Conservation (phyloP, 2,888 invertebrate genomes). For the Aethes cnicana region DNA sequence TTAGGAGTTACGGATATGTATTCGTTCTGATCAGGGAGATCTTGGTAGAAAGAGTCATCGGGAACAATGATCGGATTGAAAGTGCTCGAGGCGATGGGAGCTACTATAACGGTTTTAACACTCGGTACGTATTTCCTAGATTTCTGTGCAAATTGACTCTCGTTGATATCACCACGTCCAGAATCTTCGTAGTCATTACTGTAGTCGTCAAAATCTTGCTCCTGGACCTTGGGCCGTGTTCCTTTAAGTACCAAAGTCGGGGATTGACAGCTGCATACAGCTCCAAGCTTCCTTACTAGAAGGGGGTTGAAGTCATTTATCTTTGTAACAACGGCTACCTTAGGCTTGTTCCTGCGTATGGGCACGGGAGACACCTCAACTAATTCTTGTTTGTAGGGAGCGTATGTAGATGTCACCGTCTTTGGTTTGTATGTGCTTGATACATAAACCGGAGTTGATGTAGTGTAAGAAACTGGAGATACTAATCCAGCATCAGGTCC, state of each 20-base stretch:
- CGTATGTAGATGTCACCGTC: conserved; percentile 56
- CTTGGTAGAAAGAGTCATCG: conserved; percentile 75
- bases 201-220: conserved; percentile 56
- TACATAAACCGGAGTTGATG: conserved; percentile 42
- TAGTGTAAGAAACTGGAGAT: conserved; percentile 59
- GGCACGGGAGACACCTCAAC: conserved; percentile 67
- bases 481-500: conserved; percentile 73
- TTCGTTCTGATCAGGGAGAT: conserved; percentile 60
- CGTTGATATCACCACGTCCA: conserved; percentile 56
- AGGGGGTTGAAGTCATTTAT: conserved; percentile 88
- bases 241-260: conserved; percentile 79
- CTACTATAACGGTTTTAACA: conserved; percentile 47
- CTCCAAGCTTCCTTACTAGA: conserved; percentile 86
- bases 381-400: conserved; percentile 61
- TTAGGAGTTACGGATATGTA: conserved; percentile 55
- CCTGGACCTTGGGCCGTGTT: conserved; percentile 59
- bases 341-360: conserved; percentile 66
- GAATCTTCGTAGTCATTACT: conserved; percentile 55
- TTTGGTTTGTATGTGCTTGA: conserved; percentile 52
- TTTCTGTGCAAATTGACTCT: conserved; percentile 53
- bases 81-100: conserved; percentile 63
- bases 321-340: conserved; percentile 84
- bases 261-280: conserved; percentile 87
- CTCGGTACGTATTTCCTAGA: conserved; percentile 45
- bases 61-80: conserved; percentile 77